phyloP scores from a whole-genome alignment of 2,797 vertebrate genomes.

The Bryconaethiops microstoma region DNA sequence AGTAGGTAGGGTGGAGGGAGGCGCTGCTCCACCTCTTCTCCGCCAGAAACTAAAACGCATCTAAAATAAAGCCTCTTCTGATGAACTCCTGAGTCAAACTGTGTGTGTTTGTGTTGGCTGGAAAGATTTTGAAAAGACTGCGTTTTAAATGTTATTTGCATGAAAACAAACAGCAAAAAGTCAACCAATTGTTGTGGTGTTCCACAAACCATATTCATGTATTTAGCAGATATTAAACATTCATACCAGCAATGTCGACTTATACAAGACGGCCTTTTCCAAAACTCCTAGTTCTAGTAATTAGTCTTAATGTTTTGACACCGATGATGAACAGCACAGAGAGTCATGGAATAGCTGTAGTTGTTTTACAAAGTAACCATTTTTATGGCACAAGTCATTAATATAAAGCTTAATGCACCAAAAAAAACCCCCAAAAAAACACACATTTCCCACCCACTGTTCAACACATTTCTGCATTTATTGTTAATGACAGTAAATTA shows the following conservation, averaged over 20 bases:
- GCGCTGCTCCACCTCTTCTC: constrained; percentile 37
- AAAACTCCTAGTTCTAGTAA: no score
- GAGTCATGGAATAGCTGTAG: background rate
- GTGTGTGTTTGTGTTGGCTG: constrained; percentile 16
- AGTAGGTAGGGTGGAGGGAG: constrained; percentile 18
- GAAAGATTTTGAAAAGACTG: background rate
- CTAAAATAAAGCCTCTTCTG: constrained; percentile 68
- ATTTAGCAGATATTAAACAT: no score
- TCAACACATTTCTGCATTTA: constrained; percentile 63
- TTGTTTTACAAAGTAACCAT: background rate
- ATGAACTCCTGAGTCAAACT: constrained; percentile 48
- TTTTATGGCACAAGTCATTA: no score
- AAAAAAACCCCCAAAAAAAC: no score
- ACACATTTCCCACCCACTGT: constrained; percentile 24
- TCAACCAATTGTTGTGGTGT: no score
- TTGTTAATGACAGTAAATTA: constrained; percentile 63
- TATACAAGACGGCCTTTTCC: no score
- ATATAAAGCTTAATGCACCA: background rate
- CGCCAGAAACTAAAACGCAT: constrained; percentile 52
- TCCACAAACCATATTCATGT: no score
- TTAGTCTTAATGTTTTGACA: background rate
- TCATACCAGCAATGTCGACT: no score
- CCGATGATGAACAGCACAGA: no score
- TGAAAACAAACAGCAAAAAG: no score
- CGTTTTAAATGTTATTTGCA: background rate